phyloP scores from a whole-genome alignment of 2,888 invertebrate genomes.

The Hermaeophaga mercurialis region DNA sequence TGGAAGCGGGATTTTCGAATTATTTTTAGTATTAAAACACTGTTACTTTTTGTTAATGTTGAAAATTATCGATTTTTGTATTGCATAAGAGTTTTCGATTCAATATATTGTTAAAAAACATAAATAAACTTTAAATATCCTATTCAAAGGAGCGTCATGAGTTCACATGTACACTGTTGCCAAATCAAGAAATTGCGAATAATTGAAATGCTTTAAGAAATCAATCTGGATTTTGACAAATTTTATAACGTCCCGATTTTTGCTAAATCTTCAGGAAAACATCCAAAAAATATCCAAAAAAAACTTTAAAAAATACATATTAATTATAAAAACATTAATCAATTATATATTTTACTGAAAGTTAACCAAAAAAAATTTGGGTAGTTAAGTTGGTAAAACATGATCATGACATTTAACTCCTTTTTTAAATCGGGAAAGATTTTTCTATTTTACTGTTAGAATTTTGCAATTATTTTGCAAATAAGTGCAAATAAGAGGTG shows the following conservation, averaged over 20 bases:
- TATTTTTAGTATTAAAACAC: neutral
- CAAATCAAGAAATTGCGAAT: constrained; percentile 12
- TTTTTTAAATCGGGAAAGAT: no score
- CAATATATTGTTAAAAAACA: constrained; percentile 3
- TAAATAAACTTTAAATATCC: constrained; percentile 18
- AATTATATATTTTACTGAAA: no score
- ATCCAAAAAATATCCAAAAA: no score
- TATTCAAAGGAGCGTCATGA: constrained; percentile 19
- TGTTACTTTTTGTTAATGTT: neutral
- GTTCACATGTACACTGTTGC: constrained; percentile 15
- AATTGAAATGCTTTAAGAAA: constrained; percentile 14
- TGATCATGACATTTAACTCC: no score
- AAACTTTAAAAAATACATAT: no score
- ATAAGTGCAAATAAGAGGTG: no score
- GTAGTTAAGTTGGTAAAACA: no score
- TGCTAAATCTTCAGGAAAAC: neutral
- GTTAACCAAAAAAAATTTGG: no score
- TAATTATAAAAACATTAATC: no score
- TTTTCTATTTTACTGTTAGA: no score
- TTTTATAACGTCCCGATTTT: no score
- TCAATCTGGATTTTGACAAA: constrained; percentile 7
- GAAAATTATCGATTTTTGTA: neutral
- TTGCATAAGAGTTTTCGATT: constrained; percentile 6
- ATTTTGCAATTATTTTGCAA: no score
- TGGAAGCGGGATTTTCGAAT: constrained; percentile 52